Conservation (phyloP, 2,888 invertebrate species). For the Conistra vaccinii region DNA sequence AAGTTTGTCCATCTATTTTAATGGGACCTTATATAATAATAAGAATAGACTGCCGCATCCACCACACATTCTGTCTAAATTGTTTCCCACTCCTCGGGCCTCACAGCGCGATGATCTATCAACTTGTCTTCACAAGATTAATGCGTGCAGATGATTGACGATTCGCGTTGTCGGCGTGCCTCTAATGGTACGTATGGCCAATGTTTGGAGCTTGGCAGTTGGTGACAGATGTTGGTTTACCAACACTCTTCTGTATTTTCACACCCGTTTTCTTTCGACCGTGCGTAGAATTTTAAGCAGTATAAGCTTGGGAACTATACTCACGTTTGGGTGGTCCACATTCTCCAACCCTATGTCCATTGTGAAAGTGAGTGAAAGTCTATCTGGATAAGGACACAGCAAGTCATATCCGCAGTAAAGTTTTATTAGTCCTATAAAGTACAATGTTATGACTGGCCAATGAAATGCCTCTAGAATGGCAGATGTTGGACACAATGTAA, state of each 20-base stretch:
- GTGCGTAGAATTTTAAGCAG: constrained; percentile 31
- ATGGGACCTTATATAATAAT: no score
- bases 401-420: constrained; percentile 44
- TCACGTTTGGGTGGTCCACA: constrained; percentile 31
- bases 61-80: constrained; percentile 44
- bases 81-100: constrained; percentile 64
- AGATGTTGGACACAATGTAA: constrained; percentile 26
- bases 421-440: constrained; percentile 52
- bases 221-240: constrained; percentile 58
- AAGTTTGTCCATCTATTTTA: no score
- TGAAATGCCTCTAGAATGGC: constrained; percentile 24
- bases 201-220: constrained; percentile 69
- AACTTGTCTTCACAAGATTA: constrained; percentile 90
- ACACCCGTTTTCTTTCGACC: constrained; percentile 47
- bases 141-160: constrained; percentile 90
- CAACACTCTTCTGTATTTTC: constrained; percentile 53
- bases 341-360: constrained; percentile 11
- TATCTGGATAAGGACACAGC: constrained; percentile 23
- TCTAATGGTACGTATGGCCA: constrained; percentile 85
- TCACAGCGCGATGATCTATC: constrained; percentile 88
- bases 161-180: constrained; percentile 85
- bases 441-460: constrained; percentile 30
- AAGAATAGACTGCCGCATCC: constrained; percentile 71
- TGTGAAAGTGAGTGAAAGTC: constrained; percentile 57
- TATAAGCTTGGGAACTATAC: constrained; percentile 3